phyloP scores from a whole-genome alignment of 2,797 vertebrate genomes.

The Cynodonichthys magdalenae region DNA sequence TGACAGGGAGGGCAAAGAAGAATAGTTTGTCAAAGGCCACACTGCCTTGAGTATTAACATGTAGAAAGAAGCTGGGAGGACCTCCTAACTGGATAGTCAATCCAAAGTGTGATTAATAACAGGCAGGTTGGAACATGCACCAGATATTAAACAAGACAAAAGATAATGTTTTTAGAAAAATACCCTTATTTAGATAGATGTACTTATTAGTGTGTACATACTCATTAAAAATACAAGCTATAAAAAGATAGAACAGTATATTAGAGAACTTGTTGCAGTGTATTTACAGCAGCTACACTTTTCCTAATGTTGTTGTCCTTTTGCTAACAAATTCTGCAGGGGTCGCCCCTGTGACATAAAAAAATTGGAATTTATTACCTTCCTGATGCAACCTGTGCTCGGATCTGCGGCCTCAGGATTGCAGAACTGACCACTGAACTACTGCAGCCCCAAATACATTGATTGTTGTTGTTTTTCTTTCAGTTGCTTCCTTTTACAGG shows the following conservation, averaged over 20 bases:
- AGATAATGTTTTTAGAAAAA: neutral
- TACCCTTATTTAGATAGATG: neutral
- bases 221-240: neutral
- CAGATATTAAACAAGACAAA: slow-evolving; percentile 8
- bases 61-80: slow-evolving; percentile 43
- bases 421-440: too few relatives aligned
- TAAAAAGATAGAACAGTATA: neutral
- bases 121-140: slow-evolving; percentile 9
- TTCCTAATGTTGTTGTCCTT: too few relatives aligned
- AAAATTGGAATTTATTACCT: too few relatives aligned
- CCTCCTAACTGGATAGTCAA: slow-evolving; percentile 44
- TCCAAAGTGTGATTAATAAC: slow-evolving; percentile 27
- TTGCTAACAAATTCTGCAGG: too few relatives aligned
- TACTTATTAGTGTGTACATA: neutral
- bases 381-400: too few relatives aligned
- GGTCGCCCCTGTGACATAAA: too few relatives aligned
- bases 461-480: too few relatives aligned
- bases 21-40: slow-evolving; percentile 63
- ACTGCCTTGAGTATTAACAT: slow-evolving; percentile 47
- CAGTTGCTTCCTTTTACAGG: too few relatives aligned
- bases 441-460: too few relatives aligned
- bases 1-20: slow-evolving; percentile 33
- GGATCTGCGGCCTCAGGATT: too few relatives aligned
- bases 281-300: too few relatives aligned
- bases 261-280: neutral